Conservation (phyloP, 2,888 invertebrate genomes). For the Lymantria dispar region DNA sequence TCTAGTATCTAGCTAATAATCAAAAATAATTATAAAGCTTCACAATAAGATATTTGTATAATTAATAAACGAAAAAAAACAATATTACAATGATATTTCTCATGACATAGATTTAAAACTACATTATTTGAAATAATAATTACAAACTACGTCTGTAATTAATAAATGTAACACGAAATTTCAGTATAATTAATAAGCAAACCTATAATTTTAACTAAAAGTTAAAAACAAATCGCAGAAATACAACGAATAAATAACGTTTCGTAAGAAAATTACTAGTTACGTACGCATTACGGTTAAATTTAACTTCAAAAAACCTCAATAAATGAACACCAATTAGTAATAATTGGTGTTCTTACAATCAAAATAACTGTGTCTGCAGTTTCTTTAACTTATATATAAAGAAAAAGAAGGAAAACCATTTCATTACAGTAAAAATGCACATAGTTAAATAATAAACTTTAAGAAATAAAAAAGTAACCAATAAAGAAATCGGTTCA, state of each 20-base stretch:
- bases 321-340: slow-evolving; percentile 29
- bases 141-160: background rate
- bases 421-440: too few relatives aligned
- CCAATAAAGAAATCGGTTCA: too few relatives aligned
- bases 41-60: too few relatives aligned
- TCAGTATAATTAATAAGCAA: background rate
- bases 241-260: slow-evolving; percentile 13
- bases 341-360: slow-evolving; percentile 10
- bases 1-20: too few relatives aligned
- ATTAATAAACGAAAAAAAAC: background rate
- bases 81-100: background rate
- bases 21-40: too few relatives aligned
- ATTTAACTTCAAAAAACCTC: slow-evolving; percentile 17
- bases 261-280: slow-evolving; percentile 23
- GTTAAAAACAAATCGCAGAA: slow-evolving; percentile 8
- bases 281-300: slow-evolving; percentile 19
- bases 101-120: background rate
- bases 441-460: too few relatives aligned
- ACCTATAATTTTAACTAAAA: slow-evolving; percentile 1
- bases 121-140: background rate
- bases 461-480: too few relatives aligned
- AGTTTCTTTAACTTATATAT: too few relatives aligned
- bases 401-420: too few relatives aligned
- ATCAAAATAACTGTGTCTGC: too few relatives aligned
- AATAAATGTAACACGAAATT: background rate